Evolutionary conservation across 2,888 invertebrate species (phyloP), one percentile per base, ranked within the genome.

Genomic region (Clanis bilineata): DNA sequence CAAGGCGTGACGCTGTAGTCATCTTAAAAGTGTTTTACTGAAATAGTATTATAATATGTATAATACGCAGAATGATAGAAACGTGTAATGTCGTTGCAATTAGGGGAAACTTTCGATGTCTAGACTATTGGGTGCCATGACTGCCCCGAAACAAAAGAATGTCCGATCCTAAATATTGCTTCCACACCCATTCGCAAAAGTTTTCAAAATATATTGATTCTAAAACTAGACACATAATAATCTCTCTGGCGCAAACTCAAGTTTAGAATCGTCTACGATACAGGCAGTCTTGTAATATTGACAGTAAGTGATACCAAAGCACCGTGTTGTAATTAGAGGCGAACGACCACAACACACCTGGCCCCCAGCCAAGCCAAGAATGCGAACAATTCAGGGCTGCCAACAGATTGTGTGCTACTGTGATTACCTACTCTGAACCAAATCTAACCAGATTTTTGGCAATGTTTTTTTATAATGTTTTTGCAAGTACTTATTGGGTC

Each of bases 241-340:
- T 32, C 32, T 2, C 10, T 41, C 18, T 41, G 18, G 18, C 41
- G 18, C 18, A 18, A 41, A 18, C 7, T 41, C 41, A 41, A 41
- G 7, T n/a, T 2, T 38, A 38, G 38, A 5, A 5, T 41, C 41
- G 1, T 18, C 9, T 28, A 15, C 23, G n/a, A 10, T 32, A n/a
- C 7, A 28, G 22, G 22, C 25, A 21, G 57, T 36, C n/a, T 9
- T 32, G 22, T 44, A 57, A 21, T 36, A 38, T 55, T 28, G 51
- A 51, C 28, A 18, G 51, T 32, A 51, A 51, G 41, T 39, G 56
- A 56, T 41, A 41, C 41, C 28, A 25, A 41, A 56, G 41, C 56
- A 28, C 41, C 39, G 15, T 56, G 39, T 39, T 25, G 51, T 32
- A 51, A 51, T 51, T 51, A 51, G 51, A 51, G 51, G 18, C 28